Percentiles rank a stretch among this genome's conserved stretches.
Evolutionary conservation across 1,140 invertebrate genomes (phyloP).

Genomic region (Drosophila fuyamai): DNA sequence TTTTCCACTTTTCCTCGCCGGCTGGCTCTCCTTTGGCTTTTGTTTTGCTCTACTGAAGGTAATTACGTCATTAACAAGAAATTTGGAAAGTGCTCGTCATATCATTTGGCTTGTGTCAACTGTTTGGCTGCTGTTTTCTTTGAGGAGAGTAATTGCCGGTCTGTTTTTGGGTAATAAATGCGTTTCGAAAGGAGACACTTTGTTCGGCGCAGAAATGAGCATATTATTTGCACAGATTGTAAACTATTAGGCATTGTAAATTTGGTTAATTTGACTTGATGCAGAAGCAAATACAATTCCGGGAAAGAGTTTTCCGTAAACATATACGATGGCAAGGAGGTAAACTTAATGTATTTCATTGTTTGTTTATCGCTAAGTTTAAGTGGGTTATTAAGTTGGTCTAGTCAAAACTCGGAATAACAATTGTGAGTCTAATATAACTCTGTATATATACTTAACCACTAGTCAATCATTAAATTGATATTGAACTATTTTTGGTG

Average conservation of each 20-base stretch:
- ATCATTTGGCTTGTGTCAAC: constrained; percentile 43
- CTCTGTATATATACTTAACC: too few relatives aligned
- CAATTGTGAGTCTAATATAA: too few relatives aligned
- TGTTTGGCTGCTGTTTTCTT: constrained; percentile 20
- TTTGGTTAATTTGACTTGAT: constrained; percentile 7
- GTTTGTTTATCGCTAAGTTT: constrained; percentile 12
- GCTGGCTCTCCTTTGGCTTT: constrained; percentile 11
- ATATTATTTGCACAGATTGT: constrained; percentile 10
- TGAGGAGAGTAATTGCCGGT: constrained; percentile 21
- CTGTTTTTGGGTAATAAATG: constrained; percentile 9
- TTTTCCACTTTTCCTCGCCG: constrained; percentile 24
- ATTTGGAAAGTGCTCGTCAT: constrained; percentile 70
- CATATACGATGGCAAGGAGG: constrained; percentile 2
- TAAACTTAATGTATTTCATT: not conserved
- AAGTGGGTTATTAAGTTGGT: constrained; percentile 3
- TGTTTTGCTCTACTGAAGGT: constrained; percentile 39
- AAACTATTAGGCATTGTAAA: constrained; percentile 20
- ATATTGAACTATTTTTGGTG: not conserved
- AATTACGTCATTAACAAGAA: constrained; percentile 81
- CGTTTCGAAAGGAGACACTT: constrained; percentile 7
- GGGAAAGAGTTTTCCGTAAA: not conserved
- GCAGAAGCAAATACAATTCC: not conserved
- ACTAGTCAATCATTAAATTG: too few relatives aligned
- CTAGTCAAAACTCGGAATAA: not conserved
- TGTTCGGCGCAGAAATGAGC: constrained; percentile 3